Evolutionary conservation across 1,140 invertebrate genomes (phyloP).

Genomic region (Metaphire vulgaris): DNA sequence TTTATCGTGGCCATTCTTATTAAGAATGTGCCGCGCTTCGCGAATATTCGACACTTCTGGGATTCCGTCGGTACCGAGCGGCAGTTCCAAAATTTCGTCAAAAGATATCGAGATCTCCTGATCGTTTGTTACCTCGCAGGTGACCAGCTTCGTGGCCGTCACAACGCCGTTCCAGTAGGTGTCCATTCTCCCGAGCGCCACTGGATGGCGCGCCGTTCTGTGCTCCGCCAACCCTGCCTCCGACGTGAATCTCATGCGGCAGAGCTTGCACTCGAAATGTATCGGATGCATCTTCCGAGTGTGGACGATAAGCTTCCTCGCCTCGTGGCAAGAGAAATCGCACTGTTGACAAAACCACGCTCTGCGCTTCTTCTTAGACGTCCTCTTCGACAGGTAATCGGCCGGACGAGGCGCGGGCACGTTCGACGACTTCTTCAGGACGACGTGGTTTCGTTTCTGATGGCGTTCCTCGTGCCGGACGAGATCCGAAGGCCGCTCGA

Average conservation of each 20-base stretch:
- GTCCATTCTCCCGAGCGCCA: not conserved
- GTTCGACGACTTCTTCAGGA: not conserved
- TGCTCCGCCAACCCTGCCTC: not conserved
- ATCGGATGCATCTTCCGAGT: not conserved
- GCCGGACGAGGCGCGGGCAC: not conserved
- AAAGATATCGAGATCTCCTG: not conserved
- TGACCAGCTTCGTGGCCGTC: not conserved
- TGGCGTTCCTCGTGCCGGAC: constrained; percentile 20
- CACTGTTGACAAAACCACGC: constrained; percentile 5
- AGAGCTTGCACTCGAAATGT: not conserved
- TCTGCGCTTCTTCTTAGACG: not conserved
- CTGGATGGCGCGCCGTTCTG: not conserved
- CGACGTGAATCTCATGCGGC: not conserved
- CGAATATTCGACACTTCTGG: not conserved
- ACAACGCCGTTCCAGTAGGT: not conserved
- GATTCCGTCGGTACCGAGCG: not conserved
- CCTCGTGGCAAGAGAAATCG: not conserved
- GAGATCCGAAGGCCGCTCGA: constrained; percentile 22
- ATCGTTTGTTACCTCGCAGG: not conserved
- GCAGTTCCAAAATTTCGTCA: not conserved
- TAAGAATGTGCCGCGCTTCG: not conserved
- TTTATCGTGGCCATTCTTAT: not conserved
- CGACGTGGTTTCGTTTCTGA: not conserved
- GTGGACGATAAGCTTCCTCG: not conserved
- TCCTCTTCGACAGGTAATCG: not conserved